phyloP scores from a whole-genome alignment of 2,888 invertebrate genomes.

The Teleogryllus oceanicus region DNA sequence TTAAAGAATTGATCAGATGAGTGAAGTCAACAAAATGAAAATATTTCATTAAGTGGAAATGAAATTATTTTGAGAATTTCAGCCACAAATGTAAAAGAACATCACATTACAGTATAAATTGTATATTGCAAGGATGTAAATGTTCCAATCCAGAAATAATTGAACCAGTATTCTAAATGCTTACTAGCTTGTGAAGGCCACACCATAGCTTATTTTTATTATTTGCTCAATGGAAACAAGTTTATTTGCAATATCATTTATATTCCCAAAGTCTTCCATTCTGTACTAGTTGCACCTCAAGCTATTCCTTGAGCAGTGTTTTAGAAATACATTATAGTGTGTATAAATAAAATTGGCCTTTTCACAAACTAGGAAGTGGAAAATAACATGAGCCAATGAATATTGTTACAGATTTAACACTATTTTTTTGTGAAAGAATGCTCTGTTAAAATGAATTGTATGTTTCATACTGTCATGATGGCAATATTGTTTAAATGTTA shows the following conservation, averaged over 20 bases:
- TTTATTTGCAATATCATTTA: background rate
- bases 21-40: too few species aligned
- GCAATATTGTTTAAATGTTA: conserved; percentile 3
- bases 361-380: background rate
- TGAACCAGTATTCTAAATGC: background rate
- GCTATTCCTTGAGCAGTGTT: background rate
- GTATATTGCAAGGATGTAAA: too few species aligned
- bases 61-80: too few species aligned
- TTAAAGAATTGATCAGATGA: too few species aligned
- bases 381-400: background rate
- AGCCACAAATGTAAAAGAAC: too few species aligned
- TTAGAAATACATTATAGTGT: background rate
- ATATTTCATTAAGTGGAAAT: too few species aligned
- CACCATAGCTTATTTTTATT: background rate
- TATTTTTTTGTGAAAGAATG: background rate
- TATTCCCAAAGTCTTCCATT: conserved; percentile 4
- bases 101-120: too few species aligned
- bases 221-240: background rate
- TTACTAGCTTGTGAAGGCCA: conserved; percentile 8
- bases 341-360: background rate
- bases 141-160: too few species aligned
- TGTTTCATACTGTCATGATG: conserved; percentile 10
- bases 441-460: background rate
- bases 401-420: background rate
- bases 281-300: background rate